phyloP scores from a whole-genome alignment of 2,888 invertebrate genomes.

The Euzetes globulus region DNA sequence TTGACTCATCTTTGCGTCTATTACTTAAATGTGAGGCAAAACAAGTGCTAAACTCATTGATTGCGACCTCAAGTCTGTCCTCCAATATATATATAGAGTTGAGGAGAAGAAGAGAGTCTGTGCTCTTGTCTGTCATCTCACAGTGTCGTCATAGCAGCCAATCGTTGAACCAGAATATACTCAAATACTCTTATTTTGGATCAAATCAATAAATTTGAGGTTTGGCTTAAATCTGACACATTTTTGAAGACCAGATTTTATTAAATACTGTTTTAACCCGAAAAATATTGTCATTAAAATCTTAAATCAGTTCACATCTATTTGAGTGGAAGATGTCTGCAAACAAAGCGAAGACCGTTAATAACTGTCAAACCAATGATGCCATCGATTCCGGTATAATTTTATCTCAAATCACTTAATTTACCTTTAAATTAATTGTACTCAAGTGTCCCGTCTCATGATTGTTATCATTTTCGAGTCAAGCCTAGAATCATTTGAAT shows the following conservation, averaged over 20 bases:
- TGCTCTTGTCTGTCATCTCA: slow-evolving; percentile 4
- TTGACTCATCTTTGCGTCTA: too few species aligned
- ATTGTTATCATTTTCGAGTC: too few species aligned
- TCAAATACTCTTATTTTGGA: neutral
- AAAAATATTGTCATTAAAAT: too few species aligned
- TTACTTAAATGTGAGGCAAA: too few species aligned
- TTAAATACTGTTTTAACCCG: too few species aligned
- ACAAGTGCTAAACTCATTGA: too few species aligned
- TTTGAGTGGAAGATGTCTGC: neutral
- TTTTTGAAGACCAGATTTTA: neutral
- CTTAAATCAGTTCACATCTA: too few species aligned
- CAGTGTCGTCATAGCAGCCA: slow-evolving; percentile 6
- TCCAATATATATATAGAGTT: neutral
- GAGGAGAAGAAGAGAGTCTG: neutral
- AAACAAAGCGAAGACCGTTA: neutral
- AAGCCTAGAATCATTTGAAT: too few species aligned
- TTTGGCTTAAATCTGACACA: slow-evolving; percentile 12
- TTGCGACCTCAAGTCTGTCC: too few species aligned
- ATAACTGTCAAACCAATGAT: neutral
- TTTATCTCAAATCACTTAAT: neutral
- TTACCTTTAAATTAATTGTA: neutral
- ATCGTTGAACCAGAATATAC: neutral
- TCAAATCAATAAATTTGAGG: slow-evolving; percentile 28
- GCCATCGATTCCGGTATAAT: neutral
- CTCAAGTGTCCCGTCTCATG: too few species aligned